Conservation (phyloP, 2,113 vertebrate genomes). For the Psettodes erumei region DNA sequence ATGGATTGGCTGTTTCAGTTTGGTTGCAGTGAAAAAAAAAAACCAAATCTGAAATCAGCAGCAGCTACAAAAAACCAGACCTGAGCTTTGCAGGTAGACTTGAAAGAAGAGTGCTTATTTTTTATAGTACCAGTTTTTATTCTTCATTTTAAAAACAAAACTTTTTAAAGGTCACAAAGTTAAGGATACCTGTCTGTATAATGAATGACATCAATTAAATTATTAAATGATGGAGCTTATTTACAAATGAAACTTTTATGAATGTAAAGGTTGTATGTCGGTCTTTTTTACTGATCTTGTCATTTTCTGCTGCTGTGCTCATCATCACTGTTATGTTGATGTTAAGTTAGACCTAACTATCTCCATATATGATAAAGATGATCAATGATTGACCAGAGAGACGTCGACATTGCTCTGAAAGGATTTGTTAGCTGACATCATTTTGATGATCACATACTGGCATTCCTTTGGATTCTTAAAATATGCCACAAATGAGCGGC, state of each 20-base stretch:
- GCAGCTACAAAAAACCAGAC: neutral
- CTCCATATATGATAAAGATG: neutral
- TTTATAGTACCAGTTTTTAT: neutral
- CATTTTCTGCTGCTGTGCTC: neutral
- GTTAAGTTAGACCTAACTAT: neutral
- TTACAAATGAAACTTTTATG: neutral
- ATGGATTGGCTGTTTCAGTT: neutral
- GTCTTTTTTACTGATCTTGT: neutral
- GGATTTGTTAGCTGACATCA: neutral
- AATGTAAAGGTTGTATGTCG: too few species aligned
- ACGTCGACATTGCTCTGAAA: neutral
- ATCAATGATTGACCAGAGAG: neutral
- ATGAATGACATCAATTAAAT: too few species aligned
- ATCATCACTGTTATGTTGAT: neutral
- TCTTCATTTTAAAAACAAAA: neutral
- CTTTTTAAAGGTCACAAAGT: neutral
- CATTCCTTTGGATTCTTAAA: too few species aligned
- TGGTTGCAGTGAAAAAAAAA: too few species aligned
- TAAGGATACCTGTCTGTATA: too few species aligned
- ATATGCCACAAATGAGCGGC: too few species aligned
- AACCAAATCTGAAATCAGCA: too few species aligned
- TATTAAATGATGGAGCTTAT: neutral
- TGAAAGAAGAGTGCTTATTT: neutral
- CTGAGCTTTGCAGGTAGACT: neutral
- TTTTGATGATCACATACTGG: too few species aligned